Base-by-base conservation (phyloP, 2,797 vertebrate genomes). In the Notoglanidium macrostoma region DNA sequence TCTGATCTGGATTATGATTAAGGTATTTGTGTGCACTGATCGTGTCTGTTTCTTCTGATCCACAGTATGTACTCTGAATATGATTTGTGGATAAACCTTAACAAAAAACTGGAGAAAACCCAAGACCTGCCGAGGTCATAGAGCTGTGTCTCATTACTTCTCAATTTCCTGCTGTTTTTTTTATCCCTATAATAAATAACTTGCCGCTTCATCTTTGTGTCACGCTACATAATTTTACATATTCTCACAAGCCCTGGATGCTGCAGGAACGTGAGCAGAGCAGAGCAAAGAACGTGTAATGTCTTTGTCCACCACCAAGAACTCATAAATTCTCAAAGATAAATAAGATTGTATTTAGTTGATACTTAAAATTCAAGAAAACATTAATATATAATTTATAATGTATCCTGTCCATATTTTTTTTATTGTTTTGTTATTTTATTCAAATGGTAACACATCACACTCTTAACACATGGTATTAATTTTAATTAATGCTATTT, bases 141-240 rank as follows among this genome's bases (percentile, higher is more conserved):
- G 74, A 40, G 49, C 49, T 10, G 49, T 55, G 74, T 55, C 74
- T 54, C 74, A 32, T 32, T 80, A 23, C 21, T 49, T 68, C 40
- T 70, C 77, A 70, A 9, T 17, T 44, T 40, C 14, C 26, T n/a
- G 61, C 32, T 78, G 59, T 46, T 12, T 35, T 49, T 40, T 68
- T 14, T 74, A 2, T 65, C 65, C 40, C 21, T 63, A 70, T 79
- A 77, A 86, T 78, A 46, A 54, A 86, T 86, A 54, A n/a, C 74
- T 49, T 67, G 61, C 49, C 67, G 59, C n/a, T 26, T 76, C 29
- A 23, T 12, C 2, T 46, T 74, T 59, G 21, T 19, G 63, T 32
- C 70, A 61, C 15, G 1, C 40, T 29, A 35, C 73, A 78, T 21
- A 40, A 76, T 46, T 40, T 29, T 26, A 29, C 10, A 26, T 65